Conservation (phyloP, 2,888 invertebrate species). For the Hetaerina titia region DNA sequence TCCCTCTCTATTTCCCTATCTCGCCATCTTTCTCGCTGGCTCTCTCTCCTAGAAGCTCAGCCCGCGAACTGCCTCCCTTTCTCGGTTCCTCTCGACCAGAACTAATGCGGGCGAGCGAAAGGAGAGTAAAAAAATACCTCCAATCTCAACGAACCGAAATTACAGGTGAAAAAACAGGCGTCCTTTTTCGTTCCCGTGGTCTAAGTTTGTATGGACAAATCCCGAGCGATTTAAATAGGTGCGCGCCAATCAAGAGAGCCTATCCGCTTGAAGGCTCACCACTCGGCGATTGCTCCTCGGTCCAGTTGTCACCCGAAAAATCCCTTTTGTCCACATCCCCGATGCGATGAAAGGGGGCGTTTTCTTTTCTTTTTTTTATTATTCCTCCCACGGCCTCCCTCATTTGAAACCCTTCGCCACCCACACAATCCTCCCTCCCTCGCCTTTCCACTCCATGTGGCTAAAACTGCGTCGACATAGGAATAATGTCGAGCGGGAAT, state of each 20-base stretch:
- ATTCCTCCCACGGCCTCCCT: not conserved
- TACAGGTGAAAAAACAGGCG: not conserved
- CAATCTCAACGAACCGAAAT: slow-evolving; percentile 52
- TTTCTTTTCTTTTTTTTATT: not conserved
- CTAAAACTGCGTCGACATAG: not conserved
- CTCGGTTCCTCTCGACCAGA: not conserved
- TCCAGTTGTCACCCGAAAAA: slow-evolving; percentile 40
- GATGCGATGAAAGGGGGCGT: not conserved
- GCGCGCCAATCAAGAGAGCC: slow-evolving; percentile 37
- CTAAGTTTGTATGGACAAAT: not conserved
- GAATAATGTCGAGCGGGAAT: not conserved
- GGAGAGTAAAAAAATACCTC: not conserved
- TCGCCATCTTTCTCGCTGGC: not conserved
- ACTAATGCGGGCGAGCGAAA: not conserved
- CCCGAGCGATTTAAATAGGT: not conserved
- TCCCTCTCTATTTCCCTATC: not conserved
- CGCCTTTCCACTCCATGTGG: not conserved
- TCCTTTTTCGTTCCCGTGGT: not conserved
- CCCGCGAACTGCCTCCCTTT: not conserved
- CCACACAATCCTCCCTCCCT: not conserved
- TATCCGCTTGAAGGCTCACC: slow-evolving; percentile 49
- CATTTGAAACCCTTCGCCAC: not conserved
- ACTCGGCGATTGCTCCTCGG: slow-evolving; percentile 17
- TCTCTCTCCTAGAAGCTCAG: not conserved
- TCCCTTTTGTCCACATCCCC: slow-evolving; percentile 13